Evolutionary conservation across 1,140 invertebrate genomes (phyloP), one percentile per base, ranked within the genome.

Genomic region (Drosophila ficusphila): DNA sequence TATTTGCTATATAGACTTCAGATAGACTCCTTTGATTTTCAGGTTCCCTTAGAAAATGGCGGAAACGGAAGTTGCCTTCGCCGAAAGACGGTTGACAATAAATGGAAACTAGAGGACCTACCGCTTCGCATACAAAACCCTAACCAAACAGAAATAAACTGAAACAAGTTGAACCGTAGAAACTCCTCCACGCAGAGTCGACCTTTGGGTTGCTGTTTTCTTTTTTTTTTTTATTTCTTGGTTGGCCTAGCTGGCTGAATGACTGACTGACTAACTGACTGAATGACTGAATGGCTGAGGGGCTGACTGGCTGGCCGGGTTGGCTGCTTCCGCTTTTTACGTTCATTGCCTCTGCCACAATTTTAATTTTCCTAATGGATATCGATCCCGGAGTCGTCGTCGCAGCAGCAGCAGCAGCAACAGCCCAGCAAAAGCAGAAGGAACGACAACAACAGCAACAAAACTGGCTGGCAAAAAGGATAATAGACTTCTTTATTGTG

Each of bases 311-410:
- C 78, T 83, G 79, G 83, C 65, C 44, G 62, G 62, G 42, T 46
- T 79, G 71, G 61, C 82, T 73, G 89, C 69, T 90, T 86, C 79
- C 82, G 83, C 79, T 89, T 90, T 88, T 89, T 86, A 85, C 89
- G 89, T 90, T 90, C 89, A 90, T 90, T 90, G 89, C 89, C 89
- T 90, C 89, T 90, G 89, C 89, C 89, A 77, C 89, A 90, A 89
- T 90, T 90, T 90, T 90, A 90, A 90, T 90, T 90, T 90, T 90
- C 89, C 89, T 90, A 90, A 90, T 90, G 89, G 89, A 90, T 90
- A 90, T 90, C 89, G 89, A 90, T 90, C 85, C 89, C 75, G 73
- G 53, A 67, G 60, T 67, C 62, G 58, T 49, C 44, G 57, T 65
- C 57, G 51, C 74, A 76, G 44, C 67, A 57, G 27, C 57, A 65